A percentile compares a stretch with the other conserved stretches of the same genome.
Evolutionary conservation across 2,888 invertebrate species (phyloP).

Genomic region (Caenorhabditis sp.): DNA sequence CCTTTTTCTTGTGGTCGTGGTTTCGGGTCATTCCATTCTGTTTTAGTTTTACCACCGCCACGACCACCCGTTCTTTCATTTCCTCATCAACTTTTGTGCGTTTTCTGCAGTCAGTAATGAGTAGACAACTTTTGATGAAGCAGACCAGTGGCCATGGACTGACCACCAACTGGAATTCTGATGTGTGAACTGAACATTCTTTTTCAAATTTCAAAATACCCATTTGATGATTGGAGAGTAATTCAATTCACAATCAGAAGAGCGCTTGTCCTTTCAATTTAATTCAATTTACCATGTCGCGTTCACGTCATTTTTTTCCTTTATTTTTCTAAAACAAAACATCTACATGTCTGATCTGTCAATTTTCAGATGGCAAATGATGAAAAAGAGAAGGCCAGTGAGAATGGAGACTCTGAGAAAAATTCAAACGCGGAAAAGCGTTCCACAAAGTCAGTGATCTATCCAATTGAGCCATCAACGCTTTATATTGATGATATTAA

Average conservation of each 20-base stretch:
- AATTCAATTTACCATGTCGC: too few relatives aligned
- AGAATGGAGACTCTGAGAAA: slow-evolving; percentile 12
- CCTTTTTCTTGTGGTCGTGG: slow-evolving; percentile 82
- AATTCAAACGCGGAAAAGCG: slow-evolving; percentile 13
- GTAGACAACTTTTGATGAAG: slow-evolving; percentile 29
- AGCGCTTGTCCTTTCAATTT: too few relatives aligned
- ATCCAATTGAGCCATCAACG: slow-evolving; percentile 66
- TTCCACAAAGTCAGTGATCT: slow-evolving; percentile 59
- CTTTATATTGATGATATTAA: slow-evolving; percentile 70
- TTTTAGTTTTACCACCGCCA: slow-evolving; percentile 24
- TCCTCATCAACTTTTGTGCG: slow-evolving; percentile 5
- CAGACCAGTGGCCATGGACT: too few relatives aligned
- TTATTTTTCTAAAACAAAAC: background rate
- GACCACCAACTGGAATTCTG: too few relatives aligned
- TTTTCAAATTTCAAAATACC: background rate
- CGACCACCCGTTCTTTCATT: slow-evolving; percentile 25
- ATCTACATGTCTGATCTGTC: background rate
- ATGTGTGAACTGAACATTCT: slow-evolving; percentile 15
- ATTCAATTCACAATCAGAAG: too few relatives aligned
- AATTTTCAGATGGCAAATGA: slow-evolving; percentile 55
- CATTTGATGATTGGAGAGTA: too few relatives aligned
- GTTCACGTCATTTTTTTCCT: background rate
- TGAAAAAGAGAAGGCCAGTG: slow-evolving; percentile 34
- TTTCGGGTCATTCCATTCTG: slow-evolving; percentile 90
- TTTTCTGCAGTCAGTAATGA: slow-evolving; percentile 28